phyloP scores from a whole-genome alignment of 2,888 invertebrate genomes.

The Liodrosophila aerea region DNA sequence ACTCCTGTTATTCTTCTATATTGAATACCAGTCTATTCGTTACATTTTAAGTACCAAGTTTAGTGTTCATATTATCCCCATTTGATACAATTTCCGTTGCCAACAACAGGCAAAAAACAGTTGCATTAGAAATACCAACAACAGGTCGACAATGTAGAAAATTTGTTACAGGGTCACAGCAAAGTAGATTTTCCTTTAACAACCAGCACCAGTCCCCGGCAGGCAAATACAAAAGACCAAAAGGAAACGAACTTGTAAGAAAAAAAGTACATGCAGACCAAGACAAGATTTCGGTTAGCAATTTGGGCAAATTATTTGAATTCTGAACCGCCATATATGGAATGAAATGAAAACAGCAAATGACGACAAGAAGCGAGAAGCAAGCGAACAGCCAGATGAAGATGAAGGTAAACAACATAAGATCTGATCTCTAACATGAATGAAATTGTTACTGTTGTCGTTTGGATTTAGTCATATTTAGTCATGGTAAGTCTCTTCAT shows the following conservation, averaged over 20 bases:
- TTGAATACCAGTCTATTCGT: too few species aligned
- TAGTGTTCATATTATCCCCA: too few species aligned
- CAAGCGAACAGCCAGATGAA: constrained; percentile 34
- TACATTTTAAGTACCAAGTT: too few species aligned
- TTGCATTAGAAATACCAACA: constrained; percentile 26
- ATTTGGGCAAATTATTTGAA: constrained; percentile 72
- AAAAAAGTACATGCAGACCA: constrained; percentile 14
- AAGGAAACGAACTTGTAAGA: constrained; percentile 68
- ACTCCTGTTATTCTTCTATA: too few species aligned
- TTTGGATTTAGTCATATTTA: not conserved
- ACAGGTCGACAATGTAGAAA: constrained; percentile 45
- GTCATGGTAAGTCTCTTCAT: constrained; percentile 1
- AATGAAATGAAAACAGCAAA: constrained; percentile 51
- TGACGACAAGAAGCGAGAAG: constrained; percentile 45
- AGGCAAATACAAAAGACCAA: constrained; percentile 62
- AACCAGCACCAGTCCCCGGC: constrained; percentile 31
- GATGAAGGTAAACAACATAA: constrained; percentile 29
- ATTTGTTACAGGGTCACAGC: constrained; percentile 74
- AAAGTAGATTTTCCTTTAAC: constrained; percentile 67
- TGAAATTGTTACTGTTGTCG: constrained; percentile 12
- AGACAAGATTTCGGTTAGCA: constrained; percentile 20
- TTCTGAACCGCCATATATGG: constrained; percentile 57
- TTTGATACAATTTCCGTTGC: too few species aligned
- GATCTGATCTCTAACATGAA: constrained; percentile 15
- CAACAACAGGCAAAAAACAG: constrained; percentile 21